These are phyloP conservation scores for Dunckerocampus dactyliophorus DNA, from an alignment of 2,113 vertebrate genomes.

Conservation along the genomic window DNA sequence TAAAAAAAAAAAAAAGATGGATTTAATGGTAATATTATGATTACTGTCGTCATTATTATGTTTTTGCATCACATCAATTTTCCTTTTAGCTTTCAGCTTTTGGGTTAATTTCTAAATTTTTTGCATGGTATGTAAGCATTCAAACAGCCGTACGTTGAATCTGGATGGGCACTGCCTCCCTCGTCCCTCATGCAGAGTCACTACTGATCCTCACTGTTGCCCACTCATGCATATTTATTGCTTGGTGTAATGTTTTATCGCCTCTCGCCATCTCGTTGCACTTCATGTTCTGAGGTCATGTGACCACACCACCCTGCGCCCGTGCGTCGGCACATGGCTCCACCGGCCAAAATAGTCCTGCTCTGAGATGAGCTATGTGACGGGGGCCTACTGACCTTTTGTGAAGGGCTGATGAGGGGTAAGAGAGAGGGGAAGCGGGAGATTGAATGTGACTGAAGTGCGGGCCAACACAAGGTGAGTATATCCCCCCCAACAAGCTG, in stretches of 20 bases:
- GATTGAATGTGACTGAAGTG: constrained; percentile 56
- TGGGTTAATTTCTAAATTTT: no score
- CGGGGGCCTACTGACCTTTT: constrained; percentile 41
- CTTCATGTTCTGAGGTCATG: constrained; percentile 23
- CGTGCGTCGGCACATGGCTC: constrained; percentile 19
- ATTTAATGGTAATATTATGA: no score
- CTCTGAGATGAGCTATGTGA: constrained; percentile 27
- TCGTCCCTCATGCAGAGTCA: neutral
- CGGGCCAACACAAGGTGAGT: constrained; percentile 47
- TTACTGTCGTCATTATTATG: no score
- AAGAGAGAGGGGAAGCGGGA: constrained; percentile 19
- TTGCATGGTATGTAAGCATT: no score
- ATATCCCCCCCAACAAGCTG: constrained; percentile 39
- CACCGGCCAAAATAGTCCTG: constrained; percentile 30
- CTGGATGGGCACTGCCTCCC: neutral
- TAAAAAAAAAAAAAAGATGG: no score
- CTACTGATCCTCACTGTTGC: neutral
- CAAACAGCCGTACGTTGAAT: neutral
- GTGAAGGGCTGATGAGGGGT: constrained; percentile 27
- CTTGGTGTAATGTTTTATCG: neutral
- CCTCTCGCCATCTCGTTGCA: neutral
- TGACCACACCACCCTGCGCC: constrained; percentile 15
- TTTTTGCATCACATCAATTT: no score
- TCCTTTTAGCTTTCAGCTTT: no score
- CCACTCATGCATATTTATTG: constrained; percentile 1